A percentile compares a stretch with the other conserved stretches of the same genome.
Evolutionary conservation across 2,113 vertebrate species (phyloP).

Genomic region (human (Homo sapiens)): DNA sequence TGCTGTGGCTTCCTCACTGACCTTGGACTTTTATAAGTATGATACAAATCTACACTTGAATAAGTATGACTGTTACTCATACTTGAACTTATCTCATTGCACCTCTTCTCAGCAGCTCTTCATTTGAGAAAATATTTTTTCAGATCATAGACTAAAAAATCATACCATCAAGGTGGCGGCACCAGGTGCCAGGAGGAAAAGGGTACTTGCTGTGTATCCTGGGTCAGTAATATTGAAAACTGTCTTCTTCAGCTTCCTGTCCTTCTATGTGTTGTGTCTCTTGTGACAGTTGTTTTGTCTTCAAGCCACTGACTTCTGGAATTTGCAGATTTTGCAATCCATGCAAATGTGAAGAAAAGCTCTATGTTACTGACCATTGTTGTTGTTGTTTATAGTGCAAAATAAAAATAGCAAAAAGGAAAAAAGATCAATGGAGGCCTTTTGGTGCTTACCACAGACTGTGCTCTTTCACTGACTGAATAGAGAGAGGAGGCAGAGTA

Average conservation of each 20-base stretch:
- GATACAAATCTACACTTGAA: too few relatives aligned
- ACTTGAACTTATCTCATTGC: slow-evolving; percentile 76
- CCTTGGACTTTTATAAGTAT: slow-evolving; percentile 37
- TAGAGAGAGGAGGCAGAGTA: neutral
- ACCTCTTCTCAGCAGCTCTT: slow-evolving; percentile 56
- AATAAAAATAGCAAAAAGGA: slow-evolving; percentile 64
- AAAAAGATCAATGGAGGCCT: neutral
- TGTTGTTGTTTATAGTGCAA: slow-evolving; percentile 78
- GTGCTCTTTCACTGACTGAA: neutral
- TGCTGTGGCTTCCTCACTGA: slow-evolving; percentile 67
- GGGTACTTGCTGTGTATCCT: neutral
- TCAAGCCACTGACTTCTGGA: slow-evolving; percentile 35
- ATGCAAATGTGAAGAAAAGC: slow-evolving; percentile 79
- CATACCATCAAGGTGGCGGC: neutral
- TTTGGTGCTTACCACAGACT: neutral
- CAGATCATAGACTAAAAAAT: slow-evolving; percentile 77
- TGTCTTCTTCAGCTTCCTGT: slow-evolving; percentile 67
- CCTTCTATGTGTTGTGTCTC: slow-evolving; percentile 42
- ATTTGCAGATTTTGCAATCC: slow-evolving; percentile 71
- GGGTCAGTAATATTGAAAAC: slow-evolving; percentile 64
- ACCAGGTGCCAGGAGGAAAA: neutral
- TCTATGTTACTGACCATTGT: slow-evolving; percentile 18
- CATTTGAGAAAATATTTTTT: slow-evolving; percentile 65
- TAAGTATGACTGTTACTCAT: slow-evolving; percentile 68
- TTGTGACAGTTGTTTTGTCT: slow-evolving; percentile 36